Percentiles rank a stretch among this genome's conserved stretches.
phyloP scores from a whole-genome alignment of 2,888 invertebrate species.

The Rhagonycha lutea region DNA sequence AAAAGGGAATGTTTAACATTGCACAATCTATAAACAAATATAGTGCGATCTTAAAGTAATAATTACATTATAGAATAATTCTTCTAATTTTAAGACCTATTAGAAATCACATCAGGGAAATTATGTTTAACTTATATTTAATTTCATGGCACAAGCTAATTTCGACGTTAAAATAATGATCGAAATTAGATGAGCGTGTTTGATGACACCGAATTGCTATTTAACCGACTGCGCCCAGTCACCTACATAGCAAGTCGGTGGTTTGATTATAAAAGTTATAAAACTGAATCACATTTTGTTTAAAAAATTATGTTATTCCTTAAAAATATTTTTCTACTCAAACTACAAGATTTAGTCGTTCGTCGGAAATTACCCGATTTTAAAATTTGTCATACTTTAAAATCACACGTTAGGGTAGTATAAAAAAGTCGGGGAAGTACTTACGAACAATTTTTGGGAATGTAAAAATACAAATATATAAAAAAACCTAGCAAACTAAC shows the following conservation, averaged over 20 bases:
- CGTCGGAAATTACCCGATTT: background rate
- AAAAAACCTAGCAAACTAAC: constrained; percentile 19
- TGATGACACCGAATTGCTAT: background rate
- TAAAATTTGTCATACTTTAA: background rate
- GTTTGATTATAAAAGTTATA: background rate
- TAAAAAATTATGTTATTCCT: background rate
- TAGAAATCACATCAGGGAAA: background rate
- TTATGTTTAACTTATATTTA: background rate
- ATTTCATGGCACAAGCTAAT: background rate
- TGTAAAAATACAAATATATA: constrained; percentile 15
- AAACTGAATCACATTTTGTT: background rate
- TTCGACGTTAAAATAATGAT: background rate
- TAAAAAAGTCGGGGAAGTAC: background rate
- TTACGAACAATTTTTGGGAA: constrained; percentile 2
- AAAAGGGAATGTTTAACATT: background rate
- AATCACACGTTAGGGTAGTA: background rate
- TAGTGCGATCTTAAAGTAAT: background rate
- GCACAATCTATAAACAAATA: background rate
- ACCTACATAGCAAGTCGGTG: background rate
- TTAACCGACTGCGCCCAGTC: background rate
- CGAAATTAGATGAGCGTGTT: background rate
- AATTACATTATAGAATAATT: background rate
- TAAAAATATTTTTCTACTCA: background rate
- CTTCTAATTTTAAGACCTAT: background rate
- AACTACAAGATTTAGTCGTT: background rate